Conservation (phyloP, 2,113 vertebrate species). For the Chamaetylas fuelleborni region DNA sequence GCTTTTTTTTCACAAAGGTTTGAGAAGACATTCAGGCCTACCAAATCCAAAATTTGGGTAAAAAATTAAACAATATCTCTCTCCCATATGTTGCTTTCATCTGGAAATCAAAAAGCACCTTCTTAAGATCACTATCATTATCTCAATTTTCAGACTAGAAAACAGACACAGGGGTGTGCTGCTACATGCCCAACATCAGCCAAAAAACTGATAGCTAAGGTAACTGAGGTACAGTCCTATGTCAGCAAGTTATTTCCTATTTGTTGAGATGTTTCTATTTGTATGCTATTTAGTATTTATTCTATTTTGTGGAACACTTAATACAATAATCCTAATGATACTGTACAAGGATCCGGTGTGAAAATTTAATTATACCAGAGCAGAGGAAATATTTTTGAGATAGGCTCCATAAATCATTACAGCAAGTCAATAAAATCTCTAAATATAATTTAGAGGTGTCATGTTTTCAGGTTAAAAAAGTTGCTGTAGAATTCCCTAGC, state of each 20-base stretch:
- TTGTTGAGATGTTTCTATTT: not conserved
- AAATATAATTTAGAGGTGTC: not conserved
- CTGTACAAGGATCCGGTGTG: not conserved
- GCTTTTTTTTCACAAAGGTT: not conserved
- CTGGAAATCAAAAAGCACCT: conserved; percentile 29
- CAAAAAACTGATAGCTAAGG: not conserved
- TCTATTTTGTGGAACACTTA: not conserved
- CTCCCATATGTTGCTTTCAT: not conserved
- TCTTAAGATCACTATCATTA: conserved; percentile 30
- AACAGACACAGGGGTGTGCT: not conserved
- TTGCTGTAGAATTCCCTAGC: not conserved
- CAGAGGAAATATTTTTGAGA: not conserved
- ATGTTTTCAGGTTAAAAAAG: not conserved
- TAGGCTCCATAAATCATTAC: not conserved
- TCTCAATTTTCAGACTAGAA: conserved; percentile 33
- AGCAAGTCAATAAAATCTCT: not conserved
- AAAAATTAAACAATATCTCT: not conserved
- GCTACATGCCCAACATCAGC: not conserved
- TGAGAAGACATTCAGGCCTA: not conserved
- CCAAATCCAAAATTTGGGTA: not conserved
- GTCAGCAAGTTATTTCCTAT: not conserved
- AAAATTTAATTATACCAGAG: not conserved
- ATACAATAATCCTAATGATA: not conserved
- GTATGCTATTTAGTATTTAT: not conserved
- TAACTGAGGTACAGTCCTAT: not conserved